These are phyloP conservation scores for Pogoniulus pusillus DNA, from an alignment of 2,797 vertebrate genomes.

Conservation along the genomic window DNA sequence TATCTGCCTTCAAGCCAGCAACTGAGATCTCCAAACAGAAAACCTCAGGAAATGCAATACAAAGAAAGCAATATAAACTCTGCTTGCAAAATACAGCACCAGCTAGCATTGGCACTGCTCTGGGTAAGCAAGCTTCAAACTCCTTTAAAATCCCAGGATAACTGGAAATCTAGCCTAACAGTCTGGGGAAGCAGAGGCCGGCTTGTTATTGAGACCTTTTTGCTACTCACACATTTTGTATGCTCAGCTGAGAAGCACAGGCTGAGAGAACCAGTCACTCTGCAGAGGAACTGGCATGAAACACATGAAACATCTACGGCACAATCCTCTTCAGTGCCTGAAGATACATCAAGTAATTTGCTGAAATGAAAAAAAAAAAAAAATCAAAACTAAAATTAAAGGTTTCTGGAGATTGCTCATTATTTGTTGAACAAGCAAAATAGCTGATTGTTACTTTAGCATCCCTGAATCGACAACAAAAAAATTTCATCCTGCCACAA, in stretches of 20 bases:
- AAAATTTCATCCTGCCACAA: background rate
- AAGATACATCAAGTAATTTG: background rate
- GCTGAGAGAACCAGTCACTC: background rate
- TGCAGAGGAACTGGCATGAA: rapidly evolving
- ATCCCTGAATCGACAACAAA: background rate
- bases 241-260: rapidly evolving
- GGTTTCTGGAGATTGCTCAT: background rate
- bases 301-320: rapidly evolving
- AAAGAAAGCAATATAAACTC: background rate
- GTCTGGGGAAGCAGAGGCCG: background rate
- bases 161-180: background rate
- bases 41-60: background rate
- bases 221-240: background rate
- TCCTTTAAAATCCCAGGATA: background rate
- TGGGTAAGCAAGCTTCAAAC: background rate
- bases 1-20: background rate
- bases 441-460: background rate
- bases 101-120: background rate
- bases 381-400: rapidly evolving
- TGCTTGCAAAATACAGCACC: background rate
- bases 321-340: background rate
- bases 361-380: background rate
- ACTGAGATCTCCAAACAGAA: background rate
- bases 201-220: rapidly evolving
- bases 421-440: background rate